Evolutionary conservation across 1,140 invertebrate genomes (phyloP).

Genomic region (Thalassaphorura encarpata): DNA sequence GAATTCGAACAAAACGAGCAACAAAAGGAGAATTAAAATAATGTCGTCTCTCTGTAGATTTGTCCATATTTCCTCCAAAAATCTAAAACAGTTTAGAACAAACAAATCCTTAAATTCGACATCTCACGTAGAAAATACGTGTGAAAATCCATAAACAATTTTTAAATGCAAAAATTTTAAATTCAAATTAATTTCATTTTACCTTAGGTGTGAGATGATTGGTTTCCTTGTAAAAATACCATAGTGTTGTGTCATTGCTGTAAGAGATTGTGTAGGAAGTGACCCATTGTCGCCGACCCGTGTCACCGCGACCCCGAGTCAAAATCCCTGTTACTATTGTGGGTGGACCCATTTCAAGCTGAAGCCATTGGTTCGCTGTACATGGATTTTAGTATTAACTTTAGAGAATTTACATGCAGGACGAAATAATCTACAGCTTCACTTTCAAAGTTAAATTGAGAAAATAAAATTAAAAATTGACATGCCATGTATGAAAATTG

Average conservation of each 20-base stretch:
- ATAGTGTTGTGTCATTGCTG: slow-evolving; percentile 46
- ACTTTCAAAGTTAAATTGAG: too few relatives aligned
- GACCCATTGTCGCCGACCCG: slow-evolving; percentile 45
- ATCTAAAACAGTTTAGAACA: slow-evolving; percentile 40
- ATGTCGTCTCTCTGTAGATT: slow-evolving; percentile 43
- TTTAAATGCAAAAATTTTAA: too few relatives aligned
- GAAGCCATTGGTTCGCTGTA: slow-evolving; percentile 48
- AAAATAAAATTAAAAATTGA: slow-evolving; percentile 1
- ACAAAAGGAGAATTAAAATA: slow-evolving; percentile 48
- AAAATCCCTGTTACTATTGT: slow-evolving; percentile 46
- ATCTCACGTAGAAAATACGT: neutral
- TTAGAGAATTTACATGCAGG: neutral
- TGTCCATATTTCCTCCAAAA: slow-evolving; percentile 49
- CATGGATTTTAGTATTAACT: neutral
- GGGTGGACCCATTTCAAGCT: slow-evolving; percentile 48
- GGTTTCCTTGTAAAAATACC: slow-evolving; percentile 50
- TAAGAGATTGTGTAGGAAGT: slow-evolving; percentile 47
- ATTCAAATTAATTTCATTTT: slow-evolving; percentile 17
- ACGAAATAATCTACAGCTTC: too few relatives aligned
- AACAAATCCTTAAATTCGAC: too few relatives aligned
- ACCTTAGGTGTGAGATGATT: slow-evolving; percentile 48
- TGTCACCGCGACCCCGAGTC: slow-evolving; percentile 47
- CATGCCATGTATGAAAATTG: neutral
- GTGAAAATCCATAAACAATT: neutral
- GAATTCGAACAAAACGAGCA: slow-evolving; percentile 44